phyloP scores from a whole-genome alignment of 30 jellyfish, hydroid and myxozoan species.

The Chironex yamaguchii region DNA sequence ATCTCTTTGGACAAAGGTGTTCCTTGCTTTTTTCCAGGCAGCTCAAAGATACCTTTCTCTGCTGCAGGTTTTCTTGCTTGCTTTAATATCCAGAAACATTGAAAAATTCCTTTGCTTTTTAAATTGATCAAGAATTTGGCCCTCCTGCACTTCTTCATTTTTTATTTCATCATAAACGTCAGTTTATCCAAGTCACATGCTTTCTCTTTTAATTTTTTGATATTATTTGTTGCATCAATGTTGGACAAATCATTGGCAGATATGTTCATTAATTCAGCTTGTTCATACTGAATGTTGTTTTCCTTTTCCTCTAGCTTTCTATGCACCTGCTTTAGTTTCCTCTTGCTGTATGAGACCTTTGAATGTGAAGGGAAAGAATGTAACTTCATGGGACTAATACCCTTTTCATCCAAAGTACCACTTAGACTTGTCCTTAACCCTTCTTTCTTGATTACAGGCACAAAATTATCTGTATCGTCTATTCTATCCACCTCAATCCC shows the following conservation, averaged over 20 bases:
- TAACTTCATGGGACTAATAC: conserved; percentile 55
- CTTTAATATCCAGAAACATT: conserved; percentile 49
- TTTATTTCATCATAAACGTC: conserved; percentile 36
- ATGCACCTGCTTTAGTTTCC: conserved; percentile 64
- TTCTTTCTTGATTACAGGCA: neutral
- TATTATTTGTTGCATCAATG: neutral
- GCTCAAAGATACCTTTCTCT: conserved; percentile 24
- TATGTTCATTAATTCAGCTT: conserved; percentile 26
- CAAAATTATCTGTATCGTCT: conserved; percentile 23
- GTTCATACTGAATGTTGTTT: neutral
- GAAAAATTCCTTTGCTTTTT: conserved; percentile 28
- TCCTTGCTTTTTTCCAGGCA: conserved; percentile 26
- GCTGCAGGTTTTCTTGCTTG: conserved; percentile 45
- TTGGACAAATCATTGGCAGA: conserved; percentile 49
- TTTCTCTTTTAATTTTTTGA: conserved; percentile 13
- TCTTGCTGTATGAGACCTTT: conserved; percentile 62
- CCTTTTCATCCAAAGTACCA: conserved; percentile 36
- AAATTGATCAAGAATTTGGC: no score
- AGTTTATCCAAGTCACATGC: conserved; percentile 34
- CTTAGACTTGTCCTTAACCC: conserved; percentile 22
- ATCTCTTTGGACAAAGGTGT: neutral
- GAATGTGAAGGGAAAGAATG: conserved; percentile 55
- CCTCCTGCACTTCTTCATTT: conserved; percentile 1
- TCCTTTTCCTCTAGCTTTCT: conserved; percentile 5
- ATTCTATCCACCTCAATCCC: conserved; percentile 7